Base-by-base conservation (phyloP, 2,888 invertebrate genomes). In the Catocala fraxini region DNA sequence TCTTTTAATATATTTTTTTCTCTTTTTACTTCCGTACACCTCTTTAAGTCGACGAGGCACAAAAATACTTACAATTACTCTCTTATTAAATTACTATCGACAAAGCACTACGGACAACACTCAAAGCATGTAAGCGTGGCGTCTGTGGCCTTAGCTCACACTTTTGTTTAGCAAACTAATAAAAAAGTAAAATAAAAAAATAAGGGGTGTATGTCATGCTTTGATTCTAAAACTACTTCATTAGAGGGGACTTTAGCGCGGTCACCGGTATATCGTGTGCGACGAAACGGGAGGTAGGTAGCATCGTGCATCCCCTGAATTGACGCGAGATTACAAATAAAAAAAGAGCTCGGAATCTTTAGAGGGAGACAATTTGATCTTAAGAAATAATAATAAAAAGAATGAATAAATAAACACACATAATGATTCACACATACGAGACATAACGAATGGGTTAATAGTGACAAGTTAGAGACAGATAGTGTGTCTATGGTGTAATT, bases 221-320 rank as follows among this genome's bases (percentile, higher is more conserved):
- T 88, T 85, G 84, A 69, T 77, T 73, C 72, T 80, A 76, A 60
- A 64, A 60, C 70, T 73, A 77, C 71, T 53, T 57, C 59, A 68
- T 66, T 56, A 64, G 59, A 64, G 66, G 69, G 75, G 65, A 65
- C 63, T 65, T 75, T 59, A 76, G 61, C 83, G 83, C 82, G 81
- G 72, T 66, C 63, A 67, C 79, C 79, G 75, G 75, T 72, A 68
- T 54, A 46, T 56, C 59, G 60, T 56, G 73, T 69, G 76, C 72
- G 75, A 85, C 75, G 73, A 77, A 84, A 83, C 86, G 88, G 90
- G 90, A 91, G 89, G 83, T 86, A 88, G 91, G 89, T 89, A 93
- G 94, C 93, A 94, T 90, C 94, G 94, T 94, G 94, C 94, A 94
- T 94, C 94, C 94, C 94, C 94, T 90, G 91, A 88, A 86, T 89